phyloP scores from a whole-genome alignment of 2,888 invertebrate species.

The Celastrina argiolus region DNA sequence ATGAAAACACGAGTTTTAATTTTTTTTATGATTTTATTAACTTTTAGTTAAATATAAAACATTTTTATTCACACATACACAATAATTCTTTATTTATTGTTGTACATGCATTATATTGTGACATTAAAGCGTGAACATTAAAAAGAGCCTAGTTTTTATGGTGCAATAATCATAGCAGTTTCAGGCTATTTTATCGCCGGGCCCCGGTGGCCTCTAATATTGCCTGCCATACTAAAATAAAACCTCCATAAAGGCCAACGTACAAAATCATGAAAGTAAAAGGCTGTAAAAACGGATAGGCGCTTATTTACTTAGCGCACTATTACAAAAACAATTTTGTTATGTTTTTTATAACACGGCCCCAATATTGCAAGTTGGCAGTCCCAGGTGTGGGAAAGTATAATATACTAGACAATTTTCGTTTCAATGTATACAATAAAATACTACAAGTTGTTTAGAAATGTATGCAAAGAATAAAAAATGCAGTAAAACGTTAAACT shows the following conservation, averaged over 20 bases:
- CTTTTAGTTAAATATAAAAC: no score
- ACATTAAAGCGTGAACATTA: constrained; percentile 39
- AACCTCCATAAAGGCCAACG: constrained; percentile 56
- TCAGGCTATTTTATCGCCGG: constrained; percentile 52
- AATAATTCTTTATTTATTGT: no score
- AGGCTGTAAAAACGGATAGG: constrained; percentile 29
- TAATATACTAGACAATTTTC: background rate
- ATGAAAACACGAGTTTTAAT: no score
- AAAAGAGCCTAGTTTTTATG: constrained; percentile 53
- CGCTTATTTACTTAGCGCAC: constrained; percentile 31
- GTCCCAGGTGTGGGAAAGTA: background rate
- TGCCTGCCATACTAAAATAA: constrained; percentile 64
- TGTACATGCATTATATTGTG: constrained; percentile 13
- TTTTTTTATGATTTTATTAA: no score
- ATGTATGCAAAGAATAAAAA: no score
- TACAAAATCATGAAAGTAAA: constrained; percentile 45
- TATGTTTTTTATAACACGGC: background rate
- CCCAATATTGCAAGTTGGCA: background rate
- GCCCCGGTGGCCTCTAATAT: constrained; percentile 50
- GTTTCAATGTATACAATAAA: background rate
- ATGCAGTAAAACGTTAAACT: no score
- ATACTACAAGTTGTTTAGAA: background rate
- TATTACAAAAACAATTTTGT: constrained; percentile 1
- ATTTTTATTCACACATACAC: no score
- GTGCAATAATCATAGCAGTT: constrained; percentile 52